phyloP scores from a whole-genome alignment of 2,797 vertebrate species.

The Sebastes cheni region DNA sequence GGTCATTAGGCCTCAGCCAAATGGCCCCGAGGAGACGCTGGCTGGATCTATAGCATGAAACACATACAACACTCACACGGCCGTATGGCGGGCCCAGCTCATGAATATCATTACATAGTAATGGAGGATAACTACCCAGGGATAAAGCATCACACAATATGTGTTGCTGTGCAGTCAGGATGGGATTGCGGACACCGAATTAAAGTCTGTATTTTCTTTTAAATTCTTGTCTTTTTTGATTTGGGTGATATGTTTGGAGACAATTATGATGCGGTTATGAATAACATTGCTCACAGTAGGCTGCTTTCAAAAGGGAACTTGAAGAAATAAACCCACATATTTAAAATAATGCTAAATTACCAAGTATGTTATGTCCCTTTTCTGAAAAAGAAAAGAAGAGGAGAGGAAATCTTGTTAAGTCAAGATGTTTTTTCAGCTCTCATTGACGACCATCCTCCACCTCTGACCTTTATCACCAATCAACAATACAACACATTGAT shows the following conservation, averaged over 20 bases:
- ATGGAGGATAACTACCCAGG: slow-evolving; percentile 66
- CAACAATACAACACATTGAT: slow-evolving; percentile 49
- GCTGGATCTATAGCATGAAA: slow-evolving; percentile 70
- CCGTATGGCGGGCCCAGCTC: slow-evolving; percentile 69
- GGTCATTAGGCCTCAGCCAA: slow-evolving; percentile 76
- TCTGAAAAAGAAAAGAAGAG: not conserved
- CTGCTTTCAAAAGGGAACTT: not conserved
- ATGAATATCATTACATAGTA: slow-evolving; percentile 81
- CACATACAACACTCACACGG: slow-evolving; percentile 58
- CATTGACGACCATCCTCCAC: slow-evolving; percentile 10
- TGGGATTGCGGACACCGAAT: slow-evolving; percentile 4
- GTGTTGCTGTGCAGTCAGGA: slow-evolving; percentile 20
- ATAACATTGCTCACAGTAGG: not conserved
- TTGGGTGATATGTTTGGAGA: not conserved
- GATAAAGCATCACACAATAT: slow-evolving; percentile 55
- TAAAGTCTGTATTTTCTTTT: slow-evolving; percentile 4
- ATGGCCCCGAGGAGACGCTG: slow-evolving; percentile 63
- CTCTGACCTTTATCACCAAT: slow-evolving; percentile 53
- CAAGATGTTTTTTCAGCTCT: slow-evolving; percentile 10
- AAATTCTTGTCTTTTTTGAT: not conserved
- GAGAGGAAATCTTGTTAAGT: not conserved
- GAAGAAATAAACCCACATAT: not conserved
- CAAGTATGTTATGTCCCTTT: not conserved
- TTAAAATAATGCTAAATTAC: not conserved
- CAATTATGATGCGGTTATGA: not conserved